A percentile compares a stretch with the other conserved stretches of the same genome.
phyloP scores from a whole-genome alignment of 2,113 vertebrate genomes.

The Otocyon megalotis region DNA sequence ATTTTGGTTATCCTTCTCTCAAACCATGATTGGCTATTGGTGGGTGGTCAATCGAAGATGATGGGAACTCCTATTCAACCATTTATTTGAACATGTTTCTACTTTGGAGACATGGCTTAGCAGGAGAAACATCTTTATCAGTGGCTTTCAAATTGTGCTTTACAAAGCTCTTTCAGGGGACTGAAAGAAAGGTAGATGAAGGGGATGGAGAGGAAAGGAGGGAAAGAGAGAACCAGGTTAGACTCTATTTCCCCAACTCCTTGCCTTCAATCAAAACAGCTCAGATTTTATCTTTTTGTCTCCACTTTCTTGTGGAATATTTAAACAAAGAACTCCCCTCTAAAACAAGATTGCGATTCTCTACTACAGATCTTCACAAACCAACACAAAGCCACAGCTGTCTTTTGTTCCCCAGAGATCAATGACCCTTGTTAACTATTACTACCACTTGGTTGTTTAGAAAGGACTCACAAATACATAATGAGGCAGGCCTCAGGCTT shows the following conservation, averaged over 20 bases:
- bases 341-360: neutral
- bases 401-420: neutral
- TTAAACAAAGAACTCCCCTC: neutral
- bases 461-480: neutral
- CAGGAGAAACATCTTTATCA: neutral
- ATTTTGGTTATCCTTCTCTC: conserved; percentile 4
- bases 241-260: neutral
- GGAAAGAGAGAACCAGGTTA: neutral
- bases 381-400: neutral
- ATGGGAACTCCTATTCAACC: neutral
- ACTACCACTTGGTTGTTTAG: neutral
- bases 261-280: neutral
- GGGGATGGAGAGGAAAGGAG: neutral
- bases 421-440: neutral
- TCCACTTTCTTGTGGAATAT: neutral
- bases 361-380: neutral
- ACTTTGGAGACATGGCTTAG: neutral
- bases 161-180: neutral
- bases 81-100: conserved; percentile 15
- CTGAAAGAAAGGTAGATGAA: neutral
- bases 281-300: neutral
- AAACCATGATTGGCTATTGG: neutral
- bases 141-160: neutral
- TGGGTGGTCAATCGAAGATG: neutral
- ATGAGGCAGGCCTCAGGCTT: neutral